Percentiles rank a stretch among this genome's conserved stretches.
These are phyloP conservation scores for Amorpha juglandis DNA, from an alignment of 2,888 invertebrate genomes.

Conservation along the genomic window DNA sequence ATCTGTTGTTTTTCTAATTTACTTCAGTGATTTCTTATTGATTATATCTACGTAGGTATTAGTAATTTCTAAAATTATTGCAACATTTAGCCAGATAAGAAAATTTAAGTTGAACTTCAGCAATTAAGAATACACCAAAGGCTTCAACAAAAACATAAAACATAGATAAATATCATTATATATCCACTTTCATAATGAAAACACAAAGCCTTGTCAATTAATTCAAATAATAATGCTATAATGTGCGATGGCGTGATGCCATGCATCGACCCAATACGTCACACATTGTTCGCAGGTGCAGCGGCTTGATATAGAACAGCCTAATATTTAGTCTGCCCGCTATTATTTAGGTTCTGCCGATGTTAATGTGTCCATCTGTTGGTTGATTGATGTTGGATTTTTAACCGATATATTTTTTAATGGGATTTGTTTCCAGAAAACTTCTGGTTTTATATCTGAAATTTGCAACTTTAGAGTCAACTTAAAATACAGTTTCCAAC, in stretches of 20 bases:
- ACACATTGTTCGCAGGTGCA: constrained; percentile 18
- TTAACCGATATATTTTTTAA: background rate
- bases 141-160: background rate
- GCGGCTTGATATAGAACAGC: constrained; percentile 22
- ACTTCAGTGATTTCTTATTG: too few relatives aligned
- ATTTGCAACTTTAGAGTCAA: background rate
- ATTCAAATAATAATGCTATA: background rate
- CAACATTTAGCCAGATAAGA: too few relatives aligned
- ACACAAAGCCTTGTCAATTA: background rate
- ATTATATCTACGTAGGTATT: too few relatives aligned
- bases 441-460: background rate
- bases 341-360: constrained; percentile 21
- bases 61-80: too few relatives aligned
- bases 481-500: background rate
- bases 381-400: constrained; percentile 10
- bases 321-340: constrained; percentile 18
- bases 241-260: constrained; percentile 14
- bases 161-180: background rate
- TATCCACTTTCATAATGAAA: background rate
- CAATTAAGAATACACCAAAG: too few relatives aligned
- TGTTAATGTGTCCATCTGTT: constrained; percentile 16
- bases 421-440: background rate
- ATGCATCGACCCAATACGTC: constrained; percentile 12
- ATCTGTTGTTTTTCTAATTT: too few relatives aligned
- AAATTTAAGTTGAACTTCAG: too few relatives aligned